phyloP scores from a whole-genome alignment of 2,888 invertebrate genomes.

The Rhodophaea formosa region DNA sequence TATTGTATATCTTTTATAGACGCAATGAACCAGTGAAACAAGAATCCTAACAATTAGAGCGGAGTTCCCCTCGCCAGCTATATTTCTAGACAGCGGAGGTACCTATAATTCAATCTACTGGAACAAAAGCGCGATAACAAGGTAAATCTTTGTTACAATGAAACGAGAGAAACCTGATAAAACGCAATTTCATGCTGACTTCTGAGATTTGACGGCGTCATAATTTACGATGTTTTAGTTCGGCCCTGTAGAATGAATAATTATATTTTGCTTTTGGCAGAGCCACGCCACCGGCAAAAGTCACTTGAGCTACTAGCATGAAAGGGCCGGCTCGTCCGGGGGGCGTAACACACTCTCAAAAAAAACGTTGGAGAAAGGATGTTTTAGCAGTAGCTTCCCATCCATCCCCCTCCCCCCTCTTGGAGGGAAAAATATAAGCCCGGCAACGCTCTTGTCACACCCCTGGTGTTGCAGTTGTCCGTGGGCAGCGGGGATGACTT shows the following conservation, averaged over 20 bases:
- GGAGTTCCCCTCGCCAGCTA: background rate
- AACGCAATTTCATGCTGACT: slow-evolving; percentile 17
- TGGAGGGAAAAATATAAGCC: too few species aligned
- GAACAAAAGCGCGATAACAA: slow-evolving; percentile 10
- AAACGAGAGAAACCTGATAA: slow-evolving; percentile 12
- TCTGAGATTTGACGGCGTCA: background rate
- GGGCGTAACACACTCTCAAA: too few species aligned
- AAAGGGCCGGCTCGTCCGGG: too few species aligned
- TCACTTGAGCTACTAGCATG: too few species aligned
- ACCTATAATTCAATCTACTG: slow-evolving; percentile 11
- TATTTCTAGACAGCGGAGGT: slow-evolving; percentile 3
- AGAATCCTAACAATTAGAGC: background rate
- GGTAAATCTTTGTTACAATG: slow-evolving; percentile 15
- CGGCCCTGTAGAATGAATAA: background rate
- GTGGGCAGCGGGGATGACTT: too few species aligned
- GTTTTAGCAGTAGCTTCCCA: too few species aligned
- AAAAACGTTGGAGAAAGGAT: too few species aligned
- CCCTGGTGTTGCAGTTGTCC: too few species aligned
- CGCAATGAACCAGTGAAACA: background rate
- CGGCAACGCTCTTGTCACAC: too few species aligned
- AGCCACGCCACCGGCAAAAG: too few species aligned
- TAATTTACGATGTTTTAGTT: background rate
- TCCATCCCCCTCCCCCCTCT: too few species aligned
- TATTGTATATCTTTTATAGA: background rate
- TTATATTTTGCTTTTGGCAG: too few species aligned